These are phyloP conservation scores for Myzus persicae DNA, from an alignment of 1,140 invertebrate genomes.

Conservation along the genomic window DNA sequence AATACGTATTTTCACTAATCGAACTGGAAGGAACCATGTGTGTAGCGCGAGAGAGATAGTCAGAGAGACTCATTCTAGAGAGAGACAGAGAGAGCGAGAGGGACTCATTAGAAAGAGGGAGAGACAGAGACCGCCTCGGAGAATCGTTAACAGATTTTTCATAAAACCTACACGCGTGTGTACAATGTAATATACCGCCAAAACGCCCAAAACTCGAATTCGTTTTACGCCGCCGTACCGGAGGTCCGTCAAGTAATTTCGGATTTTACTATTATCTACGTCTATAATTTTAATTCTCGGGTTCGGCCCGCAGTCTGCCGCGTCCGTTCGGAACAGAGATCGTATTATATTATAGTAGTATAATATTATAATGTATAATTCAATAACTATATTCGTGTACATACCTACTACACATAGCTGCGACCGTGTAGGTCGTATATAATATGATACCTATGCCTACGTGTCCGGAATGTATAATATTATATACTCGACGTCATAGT, in stretches of 20 bases:
- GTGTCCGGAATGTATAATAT: neutral
- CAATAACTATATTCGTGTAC: neutral
- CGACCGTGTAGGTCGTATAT: neutral
- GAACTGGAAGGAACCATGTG: neutral
- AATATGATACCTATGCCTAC: neutral
- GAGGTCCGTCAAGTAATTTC: neutral
- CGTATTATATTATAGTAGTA: neutral
- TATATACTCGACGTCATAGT: neutral
- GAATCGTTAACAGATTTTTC: constrained; percentile 5
- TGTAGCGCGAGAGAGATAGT: no score
- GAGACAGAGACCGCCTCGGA: neutral
- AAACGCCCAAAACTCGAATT: constrained; percentile 4
- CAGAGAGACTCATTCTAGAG: no score
- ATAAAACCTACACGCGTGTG: neutral
- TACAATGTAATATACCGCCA: neutral
- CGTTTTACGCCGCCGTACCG: neutral
- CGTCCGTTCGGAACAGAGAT: neutral
- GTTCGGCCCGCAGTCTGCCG: neutral
- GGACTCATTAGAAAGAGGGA: no score
- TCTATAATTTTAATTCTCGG: neutral
- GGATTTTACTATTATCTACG: neutral
- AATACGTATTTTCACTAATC: neutral
- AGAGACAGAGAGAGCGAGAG: no score
- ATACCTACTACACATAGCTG: neutral
- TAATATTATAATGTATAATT: neutral